Conservation (phyloP, 2,888 invertebrate species). For the Hartigia nigra region DNA sequence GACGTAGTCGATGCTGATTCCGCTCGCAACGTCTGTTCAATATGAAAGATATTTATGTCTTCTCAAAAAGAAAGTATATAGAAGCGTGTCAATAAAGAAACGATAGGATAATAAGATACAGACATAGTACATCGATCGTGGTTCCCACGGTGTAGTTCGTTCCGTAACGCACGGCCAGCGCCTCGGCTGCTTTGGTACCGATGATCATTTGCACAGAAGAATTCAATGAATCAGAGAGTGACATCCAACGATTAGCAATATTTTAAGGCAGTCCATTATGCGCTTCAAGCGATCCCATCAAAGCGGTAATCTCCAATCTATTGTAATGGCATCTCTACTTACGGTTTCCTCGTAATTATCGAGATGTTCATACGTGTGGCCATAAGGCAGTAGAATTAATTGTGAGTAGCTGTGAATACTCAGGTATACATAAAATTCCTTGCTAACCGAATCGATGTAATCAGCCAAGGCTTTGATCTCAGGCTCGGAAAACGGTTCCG, state of each 20-base stretch:
- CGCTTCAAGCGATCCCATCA: background rate
- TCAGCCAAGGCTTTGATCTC: conserved; percentile 67
- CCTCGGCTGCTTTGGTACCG: conserved; percentile 49
- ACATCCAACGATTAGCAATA: background rate
- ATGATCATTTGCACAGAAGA: conserved; percentile 21
- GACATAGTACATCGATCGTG: conserved; percentile 38
- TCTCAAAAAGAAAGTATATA: background rate
- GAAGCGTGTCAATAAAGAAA: background rate
- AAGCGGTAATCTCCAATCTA: background rate
- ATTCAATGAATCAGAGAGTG: background rate
- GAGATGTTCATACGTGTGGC: conserved; percentile 69
- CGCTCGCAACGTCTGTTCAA: conserved; percentile 68
- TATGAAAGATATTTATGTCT: background rate
- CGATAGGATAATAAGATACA: background rate
- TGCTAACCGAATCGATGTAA: conserved; percentile 64
- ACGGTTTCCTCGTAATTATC: conserved; percentile 71
- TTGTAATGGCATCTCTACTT: conserved; percentile 38
- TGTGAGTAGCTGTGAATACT: conserved; percentile 79
- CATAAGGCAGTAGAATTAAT: conserved; percentile 74
- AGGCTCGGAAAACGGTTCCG: conserved; percentile 69
- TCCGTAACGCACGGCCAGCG: conserved; percentile 54
- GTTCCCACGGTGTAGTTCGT: conserved; percentile 52
- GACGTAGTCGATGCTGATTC: conserved; percentile 75
- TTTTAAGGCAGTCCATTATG: background rate
- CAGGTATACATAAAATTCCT: conserved; percentile 71